Base-by-base conservation (phyloP, 2,113 vertebrate species). In the Grammomys dolichurus region DNA sequence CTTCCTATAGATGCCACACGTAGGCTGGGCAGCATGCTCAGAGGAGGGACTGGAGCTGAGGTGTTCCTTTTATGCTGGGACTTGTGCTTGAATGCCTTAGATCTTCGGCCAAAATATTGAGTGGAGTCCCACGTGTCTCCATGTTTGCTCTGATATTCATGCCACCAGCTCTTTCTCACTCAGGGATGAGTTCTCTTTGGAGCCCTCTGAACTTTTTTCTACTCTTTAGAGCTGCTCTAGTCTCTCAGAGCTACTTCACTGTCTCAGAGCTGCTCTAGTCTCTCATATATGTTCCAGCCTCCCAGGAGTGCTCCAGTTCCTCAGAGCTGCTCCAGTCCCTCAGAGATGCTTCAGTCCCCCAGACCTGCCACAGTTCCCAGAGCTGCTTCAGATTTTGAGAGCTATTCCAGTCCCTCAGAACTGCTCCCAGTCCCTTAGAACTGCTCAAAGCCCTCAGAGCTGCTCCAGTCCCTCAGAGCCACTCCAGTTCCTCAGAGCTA, bases 101-200 rank as follows among this genome's bases (percentile, higher is more conserved):
- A n/a, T 73, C 58, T 81, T 91, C 70, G 67, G 81, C 69, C 84
- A 72, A 82, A 90, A 91, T 4, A 40, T 43, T 63, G 82, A 77
- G n/a, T 81, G 28, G 88, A 89, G 48, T 63, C 36, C 81, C 4
- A 0, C 9, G 19, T n/a, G 36, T 73, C 58, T 91, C 60, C 54
- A 46, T 22, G 67, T 46, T 89, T 7, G 28, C n/a, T 56, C 56
- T 63, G 56, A 76, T 31, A 26, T 58, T 84, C 33, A 31, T 72
- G 13, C 33, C 65, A 33, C 46, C 63, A 92, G 86, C 26, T 76
- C 12, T 5, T 80, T 77, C 31, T 65, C 16, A 17, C 48, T 46
- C 65, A n/a, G 46, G 58, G 58, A 31, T 24, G 72, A 78, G 48
- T 63, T 93, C 67, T 92, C 46, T 72, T 56, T 81, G 82, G 72